Percentiles rank a stretch among this genome's conserved stretches.
phyloP scores from a whole-genome alignment of 2,113 vertebrate genomes.

The Sula dactylatra region DNA sequence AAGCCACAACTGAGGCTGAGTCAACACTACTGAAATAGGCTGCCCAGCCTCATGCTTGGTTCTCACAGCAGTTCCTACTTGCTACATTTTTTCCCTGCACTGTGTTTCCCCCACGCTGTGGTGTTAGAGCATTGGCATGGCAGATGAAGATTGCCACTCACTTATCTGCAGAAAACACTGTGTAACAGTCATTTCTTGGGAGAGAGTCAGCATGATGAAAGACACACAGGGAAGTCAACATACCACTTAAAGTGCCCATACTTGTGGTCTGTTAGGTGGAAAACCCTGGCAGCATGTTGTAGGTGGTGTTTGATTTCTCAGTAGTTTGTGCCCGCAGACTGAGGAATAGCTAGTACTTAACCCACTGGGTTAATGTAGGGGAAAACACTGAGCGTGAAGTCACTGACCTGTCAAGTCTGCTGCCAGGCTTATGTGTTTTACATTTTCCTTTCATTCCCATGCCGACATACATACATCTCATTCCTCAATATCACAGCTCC shows the following conservation, averaged over 20 bases:
- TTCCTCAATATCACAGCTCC: background rate
- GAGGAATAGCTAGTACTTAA: background rate
- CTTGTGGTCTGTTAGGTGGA: background rate
- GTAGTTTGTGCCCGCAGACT: background rate
- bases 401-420: background rate
- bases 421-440: background rate
- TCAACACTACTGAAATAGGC: background rate
- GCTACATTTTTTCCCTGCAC: accelerated
- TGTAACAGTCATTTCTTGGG: background rate
- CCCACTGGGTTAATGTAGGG: accelerated
- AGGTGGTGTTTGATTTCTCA: background rate
- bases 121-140: background rate
- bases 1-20: background rate
- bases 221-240: background rate
- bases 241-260: background rate
- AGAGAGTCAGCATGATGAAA: background rate
- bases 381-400: background rate
- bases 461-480: background rate
- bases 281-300: background rate
- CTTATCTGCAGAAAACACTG: background rate
- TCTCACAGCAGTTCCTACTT: background rate
- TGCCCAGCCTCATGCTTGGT: background rate
- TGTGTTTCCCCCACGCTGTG: accelerated
- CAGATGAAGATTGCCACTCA: background rate
- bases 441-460: background rate